These are phyloP conservation scores for Protaetia brevitarsis DNA, from an alignment of 1,140 invertebrate genomes.

Conservation along the genomic window DNA sequence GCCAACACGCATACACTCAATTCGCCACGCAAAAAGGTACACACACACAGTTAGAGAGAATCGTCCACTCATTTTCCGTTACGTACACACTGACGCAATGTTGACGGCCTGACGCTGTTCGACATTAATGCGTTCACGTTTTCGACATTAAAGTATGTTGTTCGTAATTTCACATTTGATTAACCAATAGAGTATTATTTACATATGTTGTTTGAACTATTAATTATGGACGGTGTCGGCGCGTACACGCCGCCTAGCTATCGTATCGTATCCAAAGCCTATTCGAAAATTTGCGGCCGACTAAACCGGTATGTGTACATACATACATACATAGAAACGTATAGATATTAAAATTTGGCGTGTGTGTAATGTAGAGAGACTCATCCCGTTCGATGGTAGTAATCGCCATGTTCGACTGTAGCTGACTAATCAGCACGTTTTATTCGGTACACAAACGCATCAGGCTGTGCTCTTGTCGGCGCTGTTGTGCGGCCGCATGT, in stretches of 20 bases:
- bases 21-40: background rate
- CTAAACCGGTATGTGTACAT: background rate
- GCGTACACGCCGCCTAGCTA: conserved; percentile 24
- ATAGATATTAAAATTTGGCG: conserved; percentile 43
- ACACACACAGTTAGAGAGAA: too few relatives aligned
- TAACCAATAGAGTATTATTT: conserved; percentile 31
- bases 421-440: conserved; percentile 48
- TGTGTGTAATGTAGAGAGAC: conserved; percentile 9
- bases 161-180: conserved; percentile 25
- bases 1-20: background rate
- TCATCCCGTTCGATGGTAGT: conserved; percentile 34
- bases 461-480: too few relatives aligned
- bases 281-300: conserved; percentile 27
- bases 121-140: conserved; percentile 17
- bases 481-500: conserved; percentile 41
- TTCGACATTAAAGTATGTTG: conserved; percentile 22
- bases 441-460: conserved; percentile 45
- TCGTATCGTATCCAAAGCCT: conserved; percentile 25
- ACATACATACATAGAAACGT: conserved; percentile 24
- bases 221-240: conserved; percentile 28
- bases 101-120: background rate
- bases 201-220: conserved; percentile 36
- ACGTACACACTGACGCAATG: background rate
- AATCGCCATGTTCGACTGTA: conserved; percentile 36
- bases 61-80: too few relatives aligned